Percentiles rank a stretch among this genome's conserved stretches.
Evolutionary conservation across 2,113 vertebrate species (phyloP).

Genomic region (Loxodonta africana): DNA sequence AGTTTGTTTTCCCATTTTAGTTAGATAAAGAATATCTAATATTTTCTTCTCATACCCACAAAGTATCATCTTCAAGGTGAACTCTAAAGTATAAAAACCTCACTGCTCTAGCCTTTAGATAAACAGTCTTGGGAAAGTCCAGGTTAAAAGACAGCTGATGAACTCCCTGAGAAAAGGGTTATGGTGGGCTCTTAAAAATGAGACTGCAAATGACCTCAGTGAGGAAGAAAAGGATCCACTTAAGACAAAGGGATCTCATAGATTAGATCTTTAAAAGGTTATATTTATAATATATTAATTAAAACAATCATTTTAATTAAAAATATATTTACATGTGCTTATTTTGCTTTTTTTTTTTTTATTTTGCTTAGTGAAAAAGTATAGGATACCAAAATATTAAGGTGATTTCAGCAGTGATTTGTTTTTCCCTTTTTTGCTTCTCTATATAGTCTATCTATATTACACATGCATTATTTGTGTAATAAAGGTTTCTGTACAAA

Average conservation of each 20-base stretch:
- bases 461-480: not conserved
- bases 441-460: not conserved
- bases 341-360: too few relatives aligned
- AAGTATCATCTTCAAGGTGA: slow-evolving; percentile 7
- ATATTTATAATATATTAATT: not conserved
- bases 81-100: not conserved
- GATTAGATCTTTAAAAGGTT: not conserved
- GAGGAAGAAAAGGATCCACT: not conserved
- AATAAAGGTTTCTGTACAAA: not conserved
- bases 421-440: not conserved
- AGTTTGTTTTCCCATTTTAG: slow-evolving; percentile 28
- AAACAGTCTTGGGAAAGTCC: not conserved
- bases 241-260: not conserved
- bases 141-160: not conserved
- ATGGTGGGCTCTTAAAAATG: not conserved
- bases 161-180: slow-evolving; percentile 19
- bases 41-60: slow-evolving; percentile 9
- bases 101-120: not conserved
- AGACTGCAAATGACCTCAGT: not conserved
- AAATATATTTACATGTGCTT: not conserved
- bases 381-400: slow-evolving; percentile 1
- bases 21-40: slow-evolving; percentile 1
- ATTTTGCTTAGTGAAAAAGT: not conserved
- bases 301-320: not conserved
- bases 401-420: not conserved